Base-by-base conservation (phyloP, 2,888 invertebrate species). In the Agonum fuliginosum region DNA sequence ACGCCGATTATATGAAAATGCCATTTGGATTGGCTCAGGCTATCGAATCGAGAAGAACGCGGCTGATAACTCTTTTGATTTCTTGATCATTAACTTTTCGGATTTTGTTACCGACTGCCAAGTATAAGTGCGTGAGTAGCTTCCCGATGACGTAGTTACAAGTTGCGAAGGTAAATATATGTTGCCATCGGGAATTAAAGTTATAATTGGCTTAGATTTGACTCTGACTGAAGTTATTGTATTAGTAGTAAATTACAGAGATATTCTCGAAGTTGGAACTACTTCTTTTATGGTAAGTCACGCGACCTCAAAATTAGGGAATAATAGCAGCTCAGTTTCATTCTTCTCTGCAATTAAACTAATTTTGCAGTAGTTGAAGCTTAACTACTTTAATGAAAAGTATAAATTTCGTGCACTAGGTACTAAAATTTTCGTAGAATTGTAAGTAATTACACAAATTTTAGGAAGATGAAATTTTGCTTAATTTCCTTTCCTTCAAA, bases 191-290 rank as follows among this genome's bases (percentile, higher is more conserved):
- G 54, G 54, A 54, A 24, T 54, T n/a, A 54, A 54, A 54, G 54
- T 54, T 54, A 54, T 54, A 54, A 54, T 54, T 54, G 54, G n/a
- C 54, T 27, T 12, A 54, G 54, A 54, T 54, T 54, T 54, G 54
- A 54, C 54, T 54, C 24, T 24, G 54, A 54, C 2, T 54, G n/a
- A n/a, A 54, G 54, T 54, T 54, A 54, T 54, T 54, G 22, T 27
- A 22, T 24, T 51, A 51, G 8, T 24, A n/a, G 54, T 20, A 54
- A 54, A 54, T 54, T 54, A 54, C 22, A 54, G 4, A n/a, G 24
- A 54, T n/a, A 20, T 54, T 54, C n/a, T n/a, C 1, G 54, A 54
- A 54, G 22, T 54, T 54, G 10, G 22, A 48, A 54, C 54, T 54
- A 54, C 54, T 24, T 54, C 37, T 37, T 54, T 54, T 54, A 54